Conservation (phyloP, 2,113 vertebrate genomes). For the Xenotilapia longispinis region DNA sequence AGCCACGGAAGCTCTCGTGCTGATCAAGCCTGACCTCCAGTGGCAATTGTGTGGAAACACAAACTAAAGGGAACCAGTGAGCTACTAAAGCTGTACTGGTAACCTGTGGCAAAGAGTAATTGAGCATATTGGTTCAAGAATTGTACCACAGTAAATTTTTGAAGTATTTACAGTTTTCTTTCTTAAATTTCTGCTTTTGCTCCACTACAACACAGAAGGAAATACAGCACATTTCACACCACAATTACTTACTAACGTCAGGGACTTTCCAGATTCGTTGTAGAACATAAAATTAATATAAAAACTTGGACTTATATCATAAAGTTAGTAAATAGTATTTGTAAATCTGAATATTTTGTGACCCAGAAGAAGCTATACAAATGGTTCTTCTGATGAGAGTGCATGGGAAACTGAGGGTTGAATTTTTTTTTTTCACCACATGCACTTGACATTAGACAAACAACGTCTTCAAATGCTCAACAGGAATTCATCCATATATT, state of each 20-base stretch:
- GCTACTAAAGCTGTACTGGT: background rate
- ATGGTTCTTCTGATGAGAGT: background rate
- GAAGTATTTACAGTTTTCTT: background rate
- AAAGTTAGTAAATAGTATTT: background rate
- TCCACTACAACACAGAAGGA: background rate
- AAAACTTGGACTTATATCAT: background rate
- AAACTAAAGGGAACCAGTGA: background rate
- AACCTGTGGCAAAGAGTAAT: background rate
- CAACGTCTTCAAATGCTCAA: accelerated
- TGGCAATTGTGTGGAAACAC: background rate
- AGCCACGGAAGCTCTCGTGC: background rate
- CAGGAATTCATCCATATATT: background rate
- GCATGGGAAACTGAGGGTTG: background rate
- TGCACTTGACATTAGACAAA: background rate
- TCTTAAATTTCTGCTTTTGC: background rate
- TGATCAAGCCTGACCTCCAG: constrained; percentile 45
- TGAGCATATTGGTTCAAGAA: background rate
- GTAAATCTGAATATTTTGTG: accelerated
- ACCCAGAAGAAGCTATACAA: accelerated
- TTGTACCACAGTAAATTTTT: background rate
- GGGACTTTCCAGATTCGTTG: background rate
- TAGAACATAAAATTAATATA: background rate
- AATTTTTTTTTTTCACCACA: background rate
- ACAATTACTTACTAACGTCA: background rate
- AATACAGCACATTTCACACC: background rate